Evolutionary conservation across 1,140 invertebrate genomes (phyloP).

Genomic region (Teleogryllus occipitalis): DNA sequence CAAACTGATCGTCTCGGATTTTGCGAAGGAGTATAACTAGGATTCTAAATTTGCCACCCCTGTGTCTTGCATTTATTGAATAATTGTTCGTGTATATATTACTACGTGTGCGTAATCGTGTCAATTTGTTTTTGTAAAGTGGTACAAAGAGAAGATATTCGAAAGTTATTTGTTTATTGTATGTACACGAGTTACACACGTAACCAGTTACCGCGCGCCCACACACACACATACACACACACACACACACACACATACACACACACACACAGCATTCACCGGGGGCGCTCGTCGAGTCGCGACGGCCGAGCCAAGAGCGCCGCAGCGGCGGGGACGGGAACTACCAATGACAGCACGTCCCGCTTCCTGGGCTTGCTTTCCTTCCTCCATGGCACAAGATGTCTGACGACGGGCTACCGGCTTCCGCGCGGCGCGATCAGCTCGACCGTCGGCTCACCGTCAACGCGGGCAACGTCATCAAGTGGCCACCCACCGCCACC

Average conservation of each 20-base stretch:
- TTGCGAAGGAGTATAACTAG: not conserved
- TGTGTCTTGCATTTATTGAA: not conserved
- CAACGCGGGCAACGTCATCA: not conserved
- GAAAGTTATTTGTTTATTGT: not conserved
- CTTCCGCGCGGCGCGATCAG: too few species aligned
- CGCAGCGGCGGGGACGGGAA: too few species aligned
- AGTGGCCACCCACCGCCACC: not conserved
- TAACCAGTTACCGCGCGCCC: not conserved
- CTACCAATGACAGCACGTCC: too few species aligned
- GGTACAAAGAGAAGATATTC: not conserved
- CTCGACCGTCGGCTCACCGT: too few species aligned
- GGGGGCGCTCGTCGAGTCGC: not conserved
- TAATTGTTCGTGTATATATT: not conserved
- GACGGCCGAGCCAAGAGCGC: too few species aligned
- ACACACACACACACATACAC: too few species aligned
- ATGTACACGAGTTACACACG: not conserved
- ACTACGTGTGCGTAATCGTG: not conserved
- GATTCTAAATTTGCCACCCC: not conserved
- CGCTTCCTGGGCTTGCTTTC: not conserved
- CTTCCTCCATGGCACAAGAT: too few species aligned
- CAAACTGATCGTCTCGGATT: not conserved
- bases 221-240: too few species aligned
- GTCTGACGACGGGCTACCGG: too few species aligned
- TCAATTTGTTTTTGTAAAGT: not conserved
- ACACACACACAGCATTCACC: not conserved